Evolutionary conservation across 2,888 invertebrate species (phyloP).

Genomic region (Habroteleia sp.): DNA sequence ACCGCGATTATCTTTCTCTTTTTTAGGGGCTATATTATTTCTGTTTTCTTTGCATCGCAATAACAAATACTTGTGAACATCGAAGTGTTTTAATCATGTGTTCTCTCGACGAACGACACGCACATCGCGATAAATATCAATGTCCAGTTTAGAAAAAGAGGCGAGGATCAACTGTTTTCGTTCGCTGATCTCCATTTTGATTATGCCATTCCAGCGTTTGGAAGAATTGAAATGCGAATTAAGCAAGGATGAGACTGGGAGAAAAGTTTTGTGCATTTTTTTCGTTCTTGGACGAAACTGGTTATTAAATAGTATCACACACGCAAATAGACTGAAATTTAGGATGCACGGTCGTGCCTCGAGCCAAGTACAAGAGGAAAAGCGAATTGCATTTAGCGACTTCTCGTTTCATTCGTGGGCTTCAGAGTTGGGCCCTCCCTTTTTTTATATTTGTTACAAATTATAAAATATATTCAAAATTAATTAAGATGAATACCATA

Average conservation of each 20-base stretch:
- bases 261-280: constrained; percentile 15
- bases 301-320: constrained; percentile 42
- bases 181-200: constrained; percentile 19
- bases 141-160: constrained; percentile 18
- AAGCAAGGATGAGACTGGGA: constrained; percentile 1
- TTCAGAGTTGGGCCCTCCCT: constrained; percentile 36
- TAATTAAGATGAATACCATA: neutral
- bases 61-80: constrained; percentile 12
- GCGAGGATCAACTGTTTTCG: constrained; percentile 36
- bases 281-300: constrained; percentile 29
- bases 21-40: neutral
- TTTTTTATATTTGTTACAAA: too few relatives aligned
- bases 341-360: constrained; percentile 56
- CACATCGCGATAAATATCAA: constrained; percentile 43
- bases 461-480: neutral
- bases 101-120: constrained; percentile 30
- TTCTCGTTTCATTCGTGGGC: constrained; percentile 6
- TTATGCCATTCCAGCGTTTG: constrained; percentile 6
- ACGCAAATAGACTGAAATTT: constrained; percentile 59
- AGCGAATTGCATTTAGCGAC: constrained; percentile 23
- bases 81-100: constrained; percentile 20
- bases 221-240: neutral
- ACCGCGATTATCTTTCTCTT: constrained; percentile 12
- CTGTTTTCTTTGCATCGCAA: constrained; percentile 9
- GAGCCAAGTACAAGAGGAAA: constrained; percentile 50